phyloP scores from a whole-genome alignment of 1,140 invertebrate genomes.

The Neotoxoptera formosana region DNA sequence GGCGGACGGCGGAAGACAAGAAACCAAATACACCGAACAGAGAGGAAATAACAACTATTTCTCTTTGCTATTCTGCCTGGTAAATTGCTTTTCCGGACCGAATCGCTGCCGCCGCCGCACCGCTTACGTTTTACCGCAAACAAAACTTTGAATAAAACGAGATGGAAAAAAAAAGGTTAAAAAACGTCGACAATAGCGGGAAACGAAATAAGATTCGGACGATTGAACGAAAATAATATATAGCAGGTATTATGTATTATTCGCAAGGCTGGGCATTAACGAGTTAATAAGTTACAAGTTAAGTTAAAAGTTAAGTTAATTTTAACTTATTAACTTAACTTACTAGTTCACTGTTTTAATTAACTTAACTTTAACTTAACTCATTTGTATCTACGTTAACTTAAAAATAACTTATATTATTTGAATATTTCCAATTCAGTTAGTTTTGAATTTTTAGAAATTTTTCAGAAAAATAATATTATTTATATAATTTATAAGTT shows the following conservation, averaged over 20 bases:
- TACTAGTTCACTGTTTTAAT: no score
- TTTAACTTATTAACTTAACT: no score
- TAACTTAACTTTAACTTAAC: no score
- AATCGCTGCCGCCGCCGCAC: neutral
- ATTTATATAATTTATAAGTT: no score
- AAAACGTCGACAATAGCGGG: neutral
- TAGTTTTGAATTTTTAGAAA: no score
- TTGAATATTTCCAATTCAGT: no score
- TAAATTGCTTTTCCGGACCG: neutral
- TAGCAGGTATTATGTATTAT: neutral
- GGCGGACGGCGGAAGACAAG: neutral
- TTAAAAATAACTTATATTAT: no score
- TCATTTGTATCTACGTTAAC: no score
- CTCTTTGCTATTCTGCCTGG: neutral
- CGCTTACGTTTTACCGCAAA: neutral
- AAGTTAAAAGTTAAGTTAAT: no score
- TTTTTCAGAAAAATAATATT: no score
- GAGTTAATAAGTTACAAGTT: no score
- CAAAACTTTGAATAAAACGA: neutral
- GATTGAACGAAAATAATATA: neutral
- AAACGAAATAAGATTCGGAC: neutral
- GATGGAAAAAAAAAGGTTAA: neutral
- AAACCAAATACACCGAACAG: neutral
- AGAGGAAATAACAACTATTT: constrained; percentile 10
- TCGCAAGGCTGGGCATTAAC: no score